Conservation (phyloP, 2,113 vertebrate genomes). For the Semnornis frantzii region DNA sequence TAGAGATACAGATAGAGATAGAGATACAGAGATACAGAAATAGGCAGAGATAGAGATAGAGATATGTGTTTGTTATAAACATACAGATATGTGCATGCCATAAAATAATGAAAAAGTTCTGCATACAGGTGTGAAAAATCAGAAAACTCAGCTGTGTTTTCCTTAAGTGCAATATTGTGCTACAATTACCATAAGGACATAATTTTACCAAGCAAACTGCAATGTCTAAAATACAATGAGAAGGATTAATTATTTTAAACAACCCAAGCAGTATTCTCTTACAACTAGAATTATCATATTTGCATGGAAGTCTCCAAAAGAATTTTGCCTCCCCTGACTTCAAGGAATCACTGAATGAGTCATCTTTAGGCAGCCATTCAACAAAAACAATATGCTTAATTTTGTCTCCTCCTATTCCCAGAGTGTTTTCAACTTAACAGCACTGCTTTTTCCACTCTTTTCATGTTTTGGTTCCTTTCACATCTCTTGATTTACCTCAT, state of each 20-base stretch:
- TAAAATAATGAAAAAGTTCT: background rate
- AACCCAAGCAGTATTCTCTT: background rate
- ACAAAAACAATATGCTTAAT: background rate
- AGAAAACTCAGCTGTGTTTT: background rate
- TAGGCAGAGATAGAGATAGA: too few relatives aligned
- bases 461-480: background rate
- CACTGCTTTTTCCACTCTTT: background rate
- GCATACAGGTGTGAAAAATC: background rate
- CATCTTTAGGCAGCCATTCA: background rate
- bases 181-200: background rate
- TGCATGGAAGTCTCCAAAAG: background rate
- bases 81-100: background rate
- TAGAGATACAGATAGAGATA: too few relatives aligned
- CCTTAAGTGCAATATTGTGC: background rate
- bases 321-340: background rate
- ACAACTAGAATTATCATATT: background rate
- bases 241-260: background rate
- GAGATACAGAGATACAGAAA: too few relatives aligned
- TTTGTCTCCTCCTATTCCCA: background rate
- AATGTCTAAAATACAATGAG: background rate
- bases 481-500: background rate
- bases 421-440: background rate
- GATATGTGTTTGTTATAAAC: background rate
- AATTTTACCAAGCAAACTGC: background rate
- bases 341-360: background rate